Percentiles rank a stretch among this genome's conserved stretches.
These are phyloP conservation scores for Therioaphis trifolii DNA, from an alignment of 2,888 invertebrate genomes.

Conservation along the genomic window DNA sequence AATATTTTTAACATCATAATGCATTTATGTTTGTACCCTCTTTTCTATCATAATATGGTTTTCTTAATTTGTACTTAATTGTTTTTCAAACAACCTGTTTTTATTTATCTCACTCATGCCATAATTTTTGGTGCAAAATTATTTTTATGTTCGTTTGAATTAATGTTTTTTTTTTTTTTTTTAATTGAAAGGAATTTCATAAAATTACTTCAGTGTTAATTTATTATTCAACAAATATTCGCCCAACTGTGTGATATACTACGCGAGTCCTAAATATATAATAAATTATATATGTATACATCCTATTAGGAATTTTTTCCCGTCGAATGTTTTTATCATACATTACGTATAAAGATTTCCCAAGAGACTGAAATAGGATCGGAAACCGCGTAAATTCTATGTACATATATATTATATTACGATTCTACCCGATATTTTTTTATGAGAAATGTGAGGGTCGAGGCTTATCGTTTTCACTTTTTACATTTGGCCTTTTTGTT, in stretches of 20 bases:
- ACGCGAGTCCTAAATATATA: no score
- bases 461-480: constrained; percentile 55
- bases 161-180: no score
- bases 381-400: constrained; percentile 44
- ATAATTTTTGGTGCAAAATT: no score
- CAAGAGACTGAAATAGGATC: constrained; percentile 25
- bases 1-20: constrained; percentile 22
- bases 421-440: constrained; percentile 51
- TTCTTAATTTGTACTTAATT: neutral
- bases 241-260: no score
- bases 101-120: no score
- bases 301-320: neutral
- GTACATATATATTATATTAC: constrained; percentile 39
- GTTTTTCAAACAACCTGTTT: neutral
- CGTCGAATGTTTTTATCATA: constrained; percentile 37
- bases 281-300: no score
- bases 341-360: constrained; percentile 55
- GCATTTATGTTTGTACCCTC: neutral
- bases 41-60: neutral
- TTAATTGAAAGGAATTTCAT: no score
- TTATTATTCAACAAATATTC: neutral
- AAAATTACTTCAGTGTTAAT: neutral
- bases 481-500: constrained; percentile 31
- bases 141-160: no score
- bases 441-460: constrained; percentile 44